A percentile compares a stretch with the other conserved stretches of the same genome.
Evolutionary conservation across 2,797 vertebrate genomes (phyloP).

Genomic region (Chaetophractus vellerosus): DNA sequence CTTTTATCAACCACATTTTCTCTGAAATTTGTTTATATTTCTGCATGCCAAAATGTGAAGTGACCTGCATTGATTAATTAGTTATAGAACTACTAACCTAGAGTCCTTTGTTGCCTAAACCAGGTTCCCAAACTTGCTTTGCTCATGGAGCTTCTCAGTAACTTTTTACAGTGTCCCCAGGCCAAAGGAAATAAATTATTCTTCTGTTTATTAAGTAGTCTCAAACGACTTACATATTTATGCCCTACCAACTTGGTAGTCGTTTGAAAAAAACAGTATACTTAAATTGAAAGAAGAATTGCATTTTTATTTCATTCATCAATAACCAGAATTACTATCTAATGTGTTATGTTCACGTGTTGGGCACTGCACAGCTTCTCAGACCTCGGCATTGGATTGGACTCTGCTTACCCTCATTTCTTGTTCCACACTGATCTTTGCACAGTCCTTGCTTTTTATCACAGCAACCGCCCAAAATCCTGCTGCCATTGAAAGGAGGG

Average conservation of each 20-base stretch:
- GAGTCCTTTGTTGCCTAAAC: neutral
- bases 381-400: neutral
- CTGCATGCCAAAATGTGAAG: neutral
- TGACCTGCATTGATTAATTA: neutral
- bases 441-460: neutral
- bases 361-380: neutral
- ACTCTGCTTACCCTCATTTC: neutral
- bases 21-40: conserved; percentile 32
- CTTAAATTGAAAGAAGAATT: conserved; percentile 5
- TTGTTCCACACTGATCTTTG: neutral
- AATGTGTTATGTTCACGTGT: neutral
- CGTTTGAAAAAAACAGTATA: neutral
- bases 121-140: neutral
- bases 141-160: neutral
- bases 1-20: neutral
- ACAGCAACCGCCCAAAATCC: neutral
- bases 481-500: neutral
- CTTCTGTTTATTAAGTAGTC: neutral
- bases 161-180: neutral
- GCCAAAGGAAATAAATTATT: neutral
- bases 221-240: neutral
- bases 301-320: neutral
- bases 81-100: neutral
- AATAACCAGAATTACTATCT: neutral
- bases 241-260: neutral